Base-by-base conservation (phyloP, 2,113 vertebrate genomes). In the Mus spicilegus region DNA sequence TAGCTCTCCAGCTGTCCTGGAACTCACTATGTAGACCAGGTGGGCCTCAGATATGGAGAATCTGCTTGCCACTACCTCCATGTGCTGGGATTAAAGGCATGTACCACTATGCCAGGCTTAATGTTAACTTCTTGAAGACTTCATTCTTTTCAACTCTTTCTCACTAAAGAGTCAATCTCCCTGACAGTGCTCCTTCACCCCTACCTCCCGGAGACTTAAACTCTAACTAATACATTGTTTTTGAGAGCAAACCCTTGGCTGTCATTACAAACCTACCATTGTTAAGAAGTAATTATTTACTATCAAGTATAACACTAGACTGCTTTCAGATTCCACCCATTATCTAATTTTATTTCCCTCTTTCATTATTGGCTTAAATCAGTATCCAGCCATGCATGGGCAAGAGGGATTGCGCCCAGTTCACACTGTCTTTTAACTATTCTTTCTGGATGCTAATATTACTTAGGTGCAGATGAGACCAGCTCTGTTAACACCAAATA, bases 301-400 rank as follows among this genome's bases (percentile, higher is more conserved):
- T 58, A 36, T 82, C 46, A 91, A 39, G 24, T 78, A 84, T 89
- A 78, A 73, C 42, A 87, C 0, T 30, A 80, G 26, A 36, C 46
- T 65, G 54, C 70, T 77, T 26, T 80, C 67, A 72, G 76, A 94
- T 70, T 61, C 84, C 77, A 89, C 42, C 24, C 42, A 36, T 86
- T 54, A 54, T 86, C 33, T 67, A 56, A 19, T 26, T 22, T 36
- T 46, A 33, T 87, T 46, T 61, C 11, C 39, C 56, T 17, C 33
- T 49, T 85, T 36, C 46, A 8, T 75, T 94, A 92, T 92, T 84
- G 65, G 19, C 36, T 95, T 94, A 33, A 85, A 42, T 96, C 75
- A n/a, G 17, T 51, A 46, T 84, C 70, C 56, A 86, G 80, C 51
- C 85, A 96, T 36, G 49, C 54, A 42, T 84, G 36, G 81, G 28